phyloP scores from a whole-genome alignment of 2,888 invertebrate genomes.

The Scaptomyza parva region DNA sequence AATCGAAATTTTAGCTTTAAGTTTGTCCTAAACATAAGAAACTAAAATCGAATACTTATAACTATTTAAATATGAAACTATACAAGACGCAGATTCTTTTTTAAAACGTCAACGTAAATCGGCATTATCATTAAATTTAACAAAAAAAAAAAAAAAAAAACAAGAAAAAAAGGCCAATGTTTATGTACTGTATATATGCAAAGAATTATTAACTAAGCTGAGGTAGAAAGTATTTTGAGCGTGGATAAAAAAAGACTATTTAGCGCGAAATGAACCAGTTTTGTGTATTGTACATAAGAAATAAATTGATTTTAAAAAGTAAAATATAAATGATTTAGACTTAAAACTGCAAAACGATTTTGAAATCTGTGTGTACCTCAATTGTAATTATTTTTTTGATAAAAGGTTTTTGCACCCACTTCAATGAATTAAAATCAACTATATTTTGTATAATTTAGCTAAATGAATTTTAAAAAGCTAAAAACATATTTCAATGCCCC shows the following conservation, averaged over 20 bases:
- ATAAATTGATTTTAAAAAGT: slow-evolving; percentile 72
- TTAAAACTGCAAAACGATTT: slow-evolving; percentile 74
- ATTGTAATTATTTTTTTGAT: slow-evolving; percentile 74
- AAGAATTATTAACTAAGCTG: slow-evolving; percentile 66
- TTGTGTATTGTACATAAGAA: slow-evolving; percentile 77
- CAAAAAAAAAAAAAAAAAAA: too few species aligned
- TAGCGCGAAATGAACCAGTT: slow-evolving; percentile 72
- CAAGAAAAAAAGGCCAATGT: slow-evolving; percentile 61
- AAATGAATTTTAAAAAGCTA: slow-evolving; percentile 63
- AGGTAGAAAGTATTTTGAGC: slow-evolving; percentile 65
- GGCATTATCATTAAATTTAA: slow-evolving; percentile 57
- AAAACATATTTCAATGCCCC: slow-evolving; percentile 30
- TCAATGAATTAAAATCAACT: slow-evolving; percentile 50
- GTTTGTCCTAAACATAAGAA: slow-evolving; percentile 38
- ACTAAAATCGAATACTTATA: slow-evolving; percentile 39
- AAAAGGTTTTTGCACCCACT: slow-evolving; percentile 41
- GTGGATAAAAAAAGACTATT: slow-evolving; percentile 71
- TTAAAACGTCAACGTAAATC: slow-evolving; percentile 29
- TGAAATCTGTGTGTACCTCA: slow-evolving; percentile 75
- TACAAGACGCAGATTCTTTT: slow-evolving; percentile 61
- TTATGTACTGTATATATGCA: slow-evolving; percentile 74
- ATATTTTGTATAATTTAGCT: slow-evolving; percentile 75
- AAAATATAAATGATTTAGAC: slow-evolving; percentile 67
- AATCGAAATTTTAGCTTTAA: slow-evolving; percentile 59
- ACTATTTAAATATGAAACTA: slow-evolving; percentile 71